Evolutionary conservation across 1,140 invertebrate species (phyloP).

Genomic region (Drusus annulatus): DNA sequence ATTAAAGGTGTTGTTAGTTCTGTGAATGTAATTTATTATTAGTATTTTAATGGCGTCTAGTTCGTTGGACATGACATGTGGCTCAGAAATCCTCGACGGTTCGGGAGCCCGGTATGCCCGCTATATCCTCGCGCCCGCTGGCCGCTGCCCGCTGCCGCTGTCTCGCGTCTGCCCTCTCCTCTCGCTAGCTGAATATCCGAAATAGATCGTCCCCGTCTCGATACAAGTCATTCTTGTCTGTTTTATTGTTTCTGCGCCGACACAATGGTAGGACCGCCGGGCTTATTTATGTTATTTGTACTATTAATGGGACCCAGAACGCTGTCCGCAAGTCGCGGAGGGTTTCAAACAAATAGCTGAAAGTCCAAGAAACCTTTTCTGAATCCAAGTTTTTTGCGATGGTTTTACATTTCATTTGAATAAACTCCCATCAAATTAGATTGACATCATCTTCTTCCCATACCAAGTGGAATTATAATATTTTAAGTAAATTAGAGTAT

Average conservation of each 20-base stretch:
- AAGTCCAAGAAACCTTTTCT: too few relatives aligned
- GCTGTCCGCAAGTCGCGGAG: background rate
- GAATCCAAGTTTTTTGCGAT: too few relatives aligned
- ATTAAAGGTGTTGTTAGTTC: background rate
- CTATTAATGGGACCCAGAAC: slow-evolving; percentile 19
- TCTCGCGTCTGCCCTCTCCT: background rate
- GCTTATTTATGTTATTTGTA: slow-evolving; percentile 44
- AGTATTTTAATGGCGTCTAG: background rate
- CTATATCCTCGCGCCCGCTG: too few relatives aligned
- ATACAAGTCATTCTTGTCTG: slow-evolving; percentile 31
- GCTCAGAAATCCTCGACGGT: slow-evolving; percentile 10
- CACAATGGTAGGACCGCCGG: slow-evolving; percentile 38
- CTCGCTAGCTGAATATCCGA: slow-evolving; percentile 21
- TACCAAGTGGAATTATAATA: too few relatives aligned
- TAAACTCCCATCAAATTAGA: too few relatives aligned
- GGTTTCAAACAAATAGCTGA: too few relatives aligned
- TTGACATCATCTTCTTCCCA: too few relatives aligned
- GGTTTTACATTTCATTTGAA: too few relatives aligned
- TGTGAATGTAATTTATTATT: slow-evolving; percentile 4
- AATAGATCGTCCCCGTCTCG: slow-evolving; percentile 39
- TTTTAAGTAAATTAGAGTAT: too few relatives aligned
- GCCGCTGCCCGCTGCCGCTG: background rate
- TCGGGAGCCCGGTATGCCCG: background rate
- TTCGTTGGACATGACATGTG: background rate
- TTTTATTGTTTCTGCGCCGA: slow-evolving; percentile 41